These are phyloP conservation scores for Belonocnema kinseyi DNA, from an alignment of 1,140 invertebrate species.

Conservation along the genomic window DNA sequence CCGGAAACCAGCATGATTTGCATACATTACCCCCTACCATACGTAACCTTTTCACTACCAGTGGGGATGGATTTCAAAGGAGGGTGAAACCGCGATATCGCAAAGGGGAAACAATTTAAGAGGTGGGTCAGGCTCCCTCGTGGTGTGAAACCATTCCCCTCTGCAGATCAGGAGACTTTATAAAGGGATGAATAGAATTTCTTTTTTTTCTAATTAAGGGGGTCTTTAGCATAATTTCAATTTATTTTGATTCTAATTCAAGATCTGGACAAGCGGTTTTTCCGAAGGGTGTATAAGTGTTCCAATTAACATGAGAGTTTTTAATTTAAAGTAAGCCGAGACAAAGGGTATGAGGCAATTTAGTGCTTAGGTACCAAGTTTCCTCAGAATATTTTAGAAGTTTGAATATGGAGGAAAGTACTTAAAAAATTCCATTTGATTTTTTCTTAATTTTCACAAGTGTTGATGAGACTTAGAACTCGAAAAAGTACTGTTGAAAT, in stretches of 20 bases:
- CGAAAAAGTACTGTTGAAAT: too few species aligned
- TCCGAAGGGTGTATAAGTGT: too few species aligned
- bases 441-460: too few species aligned
- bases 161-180: not conserved
- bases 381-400: too few species aligned
- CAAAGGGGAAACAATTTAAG: slow-evolving; percentile 9
- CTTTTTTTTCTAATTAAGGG: not conserved
- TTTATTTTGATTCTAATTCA: not conserved
- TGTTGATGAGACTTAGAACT: too few species aligned
- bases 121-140: not conserved
- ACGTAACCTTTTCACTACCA: slow-evolving; percentile 17
- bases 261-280: too few species aligned
- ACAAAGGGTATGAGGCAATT: too few species aligned
- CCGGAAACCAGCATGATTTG: slow-evolving; percentile 57
- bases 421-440: too few species aligned
- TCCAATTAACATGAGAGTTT: too few species aligned
- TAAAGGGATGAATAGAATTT: not conserved
- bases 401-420: too few species aligned
- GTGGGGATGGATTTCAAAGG: slow-evolving; percentile 18
- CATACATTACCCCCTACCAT: slow-evolving; percentile 53
- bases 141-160: not conserved
- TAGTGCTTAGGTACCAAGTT: too few species aligned
- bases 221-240: not conserved
- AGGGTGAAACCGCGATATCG: slow-evolving; percentile 25
- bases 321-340: too few species aligned